These are phyloP conservation scores for Diabrotica virgifera DNA, from an alignment of 1,140 invertebrate species.

Conservation along the genomic window DNA sequence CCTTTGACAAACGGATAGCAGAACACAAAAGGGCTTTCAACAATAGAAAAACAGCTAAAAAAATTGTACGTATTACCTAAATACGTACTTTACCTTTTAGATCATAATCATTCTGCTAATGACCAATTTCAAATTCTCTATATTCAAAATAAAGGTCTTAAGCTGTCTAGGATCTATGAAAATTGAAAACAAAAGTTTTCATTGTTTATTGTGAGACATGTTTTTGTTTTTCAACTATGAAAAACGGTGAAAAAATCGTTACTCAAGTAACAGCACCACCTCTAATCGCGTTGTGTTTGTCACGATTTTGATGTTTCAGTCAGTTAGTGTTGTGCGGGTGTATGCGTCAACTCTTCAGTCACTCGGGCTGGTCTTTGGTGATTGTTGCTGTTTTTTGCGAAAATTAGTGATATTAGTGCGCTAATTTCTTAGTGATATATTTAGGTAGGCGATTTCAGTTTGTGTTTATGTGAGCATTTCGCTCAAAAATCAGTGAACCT, in stretches of 20 bases:
- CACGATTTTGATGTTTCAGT: constrained; percentile 7
- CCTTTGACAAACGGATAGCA: too few relatives aligned
- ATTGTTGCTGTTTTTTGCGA: constrained; percentile 11
- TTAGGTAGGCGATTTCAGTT: not conserved
- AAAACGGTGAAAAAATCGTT: not conserved
- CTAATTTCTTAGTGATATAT: constrained; percentile 2
- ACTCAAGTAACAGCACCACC: not conserved
- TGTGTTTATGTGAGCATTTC: not conserved
- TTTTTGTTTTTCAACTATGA: too few relatives aligned
- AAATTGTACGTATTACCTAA: too few relatives aligned
- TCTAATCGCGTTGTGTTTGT: not conserved
- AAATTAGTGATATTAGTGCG: constrained; percentile 12
- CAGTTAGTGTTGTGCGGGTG: constrained; percentile 17
- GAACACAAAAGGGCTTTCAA: too few relatives aligned
- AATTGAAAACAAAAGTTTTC: too few relatives aligned
- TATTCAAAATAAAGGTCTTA: too few relatives aligned
- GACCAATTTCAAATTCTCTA: too few relatives aligned
- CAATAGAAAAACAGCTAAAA: too few relatives aligned
- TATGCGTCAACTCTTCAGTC: not conserved
- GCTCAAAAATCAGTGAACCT: not conserved
- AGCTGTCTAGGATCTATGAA: too few relatives aligned
- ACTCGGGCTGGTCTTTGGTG: constrained; percentile 6
- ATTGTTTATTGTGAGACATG: too few relatives aligned
- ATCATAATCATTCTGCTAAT: too few relatives aligned
- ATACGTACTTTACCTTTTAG: too few relatives aligned